Evolutionary conservation across 2,113 vertebrate species (phyloP).

Genomic region (Antechinus stuartii): DNA sequence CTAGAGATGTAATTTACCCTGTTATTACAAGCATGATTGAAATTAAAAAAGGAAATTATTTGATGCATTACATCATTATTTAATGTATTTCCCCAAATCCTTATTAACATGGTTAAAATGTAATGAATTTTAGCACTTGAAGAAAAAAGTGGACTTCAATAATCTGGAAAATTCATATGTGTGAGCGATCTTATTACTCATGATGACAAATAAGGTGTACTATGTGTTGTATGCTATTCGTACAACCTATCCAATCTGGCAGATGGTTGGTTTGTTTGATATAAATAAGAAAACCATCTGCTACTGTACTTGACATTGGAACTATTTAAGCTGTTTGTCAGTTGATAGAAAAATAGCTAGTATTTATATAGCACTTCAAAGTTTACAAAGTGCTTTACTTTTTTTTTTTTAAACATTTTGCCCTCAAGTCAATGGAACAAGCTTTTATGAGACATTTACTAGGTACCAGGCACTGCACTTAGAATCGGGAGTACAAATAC

Average conservation of each 20-base stretch:
- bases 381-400: neutral
- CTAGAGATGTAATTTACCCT: neutral
- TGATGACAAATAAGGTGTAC: neutral
- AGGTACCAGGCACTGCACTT: neutral
- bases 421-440: neutral
- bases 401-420: neutral
- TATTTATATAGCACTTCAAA: neutral
- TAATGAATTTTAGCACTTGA: neutral
- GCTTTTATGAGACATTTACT: neutral
- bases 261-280: neutral
- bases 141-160: neutral
- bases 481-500: neutral
- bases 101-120: neutral
- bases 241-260: neutral
- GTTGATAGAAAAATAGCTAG: neutral
- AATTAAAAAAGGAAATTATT: neutral
- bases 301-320: neutral
- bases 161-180: neutral
- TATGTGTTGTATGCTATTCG: neutral
- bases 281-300: neutral
- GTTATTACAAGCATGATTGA: neutral
- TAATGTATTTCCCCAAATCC: neutral
- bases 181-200: neutral
- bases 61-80: neutral
- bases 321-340: constrained; percentile 1